Percentiles rank a stretch among this genome's conserved stretches.
Evolutionary conservation across 2,888 invertebrate species (phyloP).

Genomic region (Sipunculus nudus): DNA sequence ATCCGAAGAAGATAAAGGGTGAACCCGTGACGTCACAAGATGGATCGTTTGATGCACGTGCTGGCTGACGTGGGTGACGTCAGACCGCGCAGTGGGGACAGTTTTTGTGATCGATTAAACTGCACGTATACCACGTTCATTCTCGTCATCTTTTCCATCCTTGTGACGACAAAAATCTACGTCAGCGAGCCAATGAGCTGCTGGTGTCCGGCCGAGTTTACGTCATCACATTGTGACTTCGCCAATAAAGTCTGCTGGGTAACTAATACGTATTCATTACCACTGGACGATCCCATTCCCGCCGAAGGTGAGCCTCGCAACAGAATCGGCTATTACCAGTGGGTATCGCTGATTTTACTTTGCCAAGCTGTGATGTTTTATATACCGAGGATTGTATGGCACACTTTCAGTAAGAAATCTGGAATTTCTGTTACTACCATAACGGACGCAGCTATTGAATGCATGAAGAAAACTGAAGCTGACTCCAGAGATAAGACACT

Average conservation of each 20-base stretch:
- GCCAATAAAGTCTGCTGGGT: slow-evolving; percentile 67
- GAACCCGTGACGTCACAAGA: too few relatives aligned
- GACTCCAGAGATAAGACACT: slow-evolving; percentile 48
- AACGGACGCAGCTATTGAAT: slow-evolving; percentile 35
- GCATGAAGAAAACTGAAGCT: slow-evolving; percentile 24
- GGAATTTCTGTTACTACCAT: slow-evolving; percentile 35
- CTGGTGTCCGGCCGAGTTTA: slow-evolving; percentile 40
- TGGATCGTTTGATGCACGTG: slow-evolving; percentile 35
- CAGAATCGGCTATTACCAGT: slow-evolving; percentile 42
- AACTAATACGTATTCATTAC: slow-evolving; percentile 69
- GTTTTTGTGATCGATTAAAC: slow-evolving; percentile 40
- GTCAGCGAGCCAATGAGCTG: slow-evolving; percentile 35
- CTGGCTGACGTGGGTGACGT: slow-evolving; percentile 31
- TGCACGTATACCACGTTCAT: slow-evolving; percentile 37
- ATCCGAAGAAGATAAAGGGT: too few relatives aligned
- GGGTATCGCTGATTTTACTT: slow-evolving; percentile 38
- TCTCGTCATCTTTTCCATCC: not conserved
- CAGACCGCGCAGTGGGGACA: slow-evolving; percentile 35
- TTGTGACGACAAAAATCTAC: not conserved
- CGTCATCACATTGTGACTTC: slow-evolving; percentile 33
- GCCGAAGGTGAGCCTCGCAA: slow-evolving; percentile 12
- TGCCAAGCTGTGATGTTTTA: slow-evolving; percentile 21
- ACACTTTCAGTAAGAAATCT: slow-evolving; percentile 38
- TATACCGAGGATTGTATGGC: too few relatives aligned
- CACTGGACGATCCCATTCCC: slow-evolving; percentile 41